Base-by-base conservation (phyloP, 2,113 vertebrate species). In the Chamaetylas fuelleborni region DNA sequence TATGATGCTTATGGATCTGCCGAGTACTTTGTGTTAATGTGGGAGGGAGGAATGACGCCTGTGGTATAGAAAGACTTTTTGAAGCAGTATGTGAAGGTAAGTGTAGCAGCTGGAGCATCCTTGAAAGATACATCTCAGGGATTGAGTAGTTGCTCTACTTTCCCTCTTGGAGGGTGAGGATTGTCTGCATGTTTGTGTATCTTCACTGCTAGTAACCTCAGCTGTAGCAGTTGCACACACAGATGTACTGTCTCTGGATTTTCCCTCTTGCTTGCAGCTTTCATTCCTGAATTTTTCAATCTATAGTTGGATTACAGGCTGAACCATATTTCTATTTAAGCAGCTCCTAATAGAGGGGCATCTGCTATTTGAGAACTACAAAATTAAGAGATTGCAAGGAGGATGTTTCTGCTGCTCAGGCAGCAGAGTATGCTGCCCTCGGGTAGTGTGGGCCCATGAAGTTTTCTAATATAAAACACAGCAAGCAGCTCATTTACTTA, bases 91-190 rank as follows among this genome's bases (percentile, higher is more conserved):
- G 13, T 40, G 19, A 83, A 81, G n/a, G 22, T 53, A 26, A n/a
- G 4, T 17, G 14, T 18, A 57, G n/a, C 45, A 74, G 11, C 56
- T 42, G 73, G 19, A 81, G 15, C 24, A 15, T 84, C 25, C 25
- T 72, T 87, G 28, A 26, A 34, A 90, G 6, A 11, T 67, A 5
- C 0, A 1, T 79, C 40, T 40, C 0, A 0, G 6, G 25, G 29
- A 24, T 0, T 53, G 34, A 31, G 28, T 72, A 51, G 50, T 42
- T 91, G 50, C 50, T 86, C 31, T 73, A 6, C 40, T 80, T 82
- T 67, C 8, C 15, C n/a, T 61, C 26, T 61, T 3, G 14, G 9
- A 31, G 5, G 4, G 4, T 60, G 28, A 10, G 20, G 12, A 4
- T 31, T 61, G 25, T 56, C 20, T 53, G 14, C 2, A 0, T 33